phyloP scores from a whole-genome alignment of 2,113 vertebrate species.

The Octodon degus region DNA sequence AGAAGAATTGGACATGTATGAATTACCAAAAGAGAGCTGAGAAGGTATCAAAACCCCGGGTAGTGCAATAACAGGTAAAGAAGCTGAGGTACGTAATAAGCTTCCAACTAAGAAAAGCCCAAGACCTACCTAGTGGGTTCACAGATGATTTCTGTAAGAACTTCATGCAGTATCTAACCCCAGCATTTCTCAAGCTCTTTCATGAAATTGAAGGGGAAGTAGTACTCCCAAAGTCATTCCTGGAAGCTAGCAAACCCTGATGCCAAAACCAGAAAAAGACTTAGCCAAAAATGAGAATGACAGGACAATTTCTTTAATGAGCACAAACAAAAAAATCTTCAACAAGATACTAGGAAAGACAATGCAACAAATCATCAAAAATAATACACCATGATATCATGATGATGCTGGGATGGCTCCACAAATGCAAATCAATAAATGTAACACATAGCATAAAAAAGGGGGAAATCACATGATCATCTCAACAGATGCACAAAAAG shows the following conservation, averaged over 20 bases:
- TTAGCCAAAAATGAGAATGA: not conserved
- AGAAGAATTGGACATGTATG: not conserved
- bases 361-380: not conserved
- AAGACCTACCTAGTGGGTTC: too few species aligned
- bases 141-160: not conserved
- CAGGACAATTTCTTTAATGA: not conserved
- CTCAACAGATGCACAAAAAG: not conserved
- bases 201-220: not conserved
- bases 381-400: not conserved
- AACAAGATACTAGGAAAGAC: not conserved
- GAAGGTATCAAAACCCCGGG: not conserved
- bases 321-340: not conserved
- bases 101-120: not conserved
- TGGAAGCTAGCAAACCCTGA: not conserved
- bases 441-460: not conserved
- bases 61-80: not conserved
- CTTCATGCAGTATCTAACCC: not conserved
- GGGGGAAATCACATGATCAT: not conserved
- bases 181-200: not conserved
- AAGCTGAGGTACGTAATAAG: not conserved
- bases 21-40: not conserved
- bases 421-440: not conserved
- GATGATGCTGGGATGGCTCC: not conserved
- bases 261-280: not conserved
- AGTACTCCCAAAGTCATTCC: not conserved